Evolutionary conservation across 2,888 invertebrate genomes (phyloP).

Genomic region (Halictus ligatus): DNA sequence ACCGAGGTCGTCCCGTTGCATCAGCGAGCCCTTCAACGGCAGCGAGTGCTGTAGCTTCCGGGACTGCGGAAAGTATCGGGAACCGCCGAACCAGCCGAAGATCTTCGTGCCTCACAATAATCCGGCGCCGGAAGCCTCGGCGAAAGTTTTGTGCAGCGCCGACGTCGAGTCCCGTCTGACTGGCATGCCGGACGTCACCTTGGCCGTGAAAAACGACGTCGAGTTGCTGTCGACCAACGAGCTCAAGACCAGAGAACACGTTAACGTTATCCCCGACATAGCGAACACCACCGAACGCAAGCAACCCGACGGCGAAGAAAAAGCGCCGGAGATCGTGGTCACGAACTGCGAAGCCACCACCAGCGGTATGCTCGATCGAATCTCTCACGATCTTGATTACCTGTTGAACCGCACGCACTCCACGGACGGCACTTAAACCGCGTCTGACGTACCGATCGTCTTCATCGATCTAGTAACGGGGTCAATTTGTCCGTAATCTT

Average conservation of each 20-base stretch:
- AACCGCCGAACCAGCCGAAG: conserved; percentile 45
- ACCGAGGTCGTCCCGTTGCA: conserved; percentile 51
- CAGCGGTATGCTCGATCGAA: conserved; percentile 90
- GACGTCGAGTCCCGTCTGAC: conserved; percentile 79
- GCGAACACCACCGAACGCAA: conserved; percentile 81
- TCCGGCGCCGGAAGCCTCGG: conserved; percentile 67
- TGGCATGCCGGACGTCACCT: conserved; percentile 82
- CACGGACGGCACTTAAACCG: conserved; percentile 71
- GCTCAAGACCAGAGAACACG: conserved; percentile 70
- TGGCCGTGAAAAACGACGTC: conserved; percentile 75
- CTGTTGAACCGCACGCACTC: conserved; percentile 88
- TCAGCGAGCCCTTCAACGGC: conserved; percentile 55
- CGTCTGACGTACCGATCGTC: not conserved
- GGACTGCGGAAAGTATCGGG: conserved; percentile 60
- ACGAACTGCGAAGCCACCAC: conserved; percentile 74
- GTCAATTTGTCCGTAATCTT: conserved; percentile 8
- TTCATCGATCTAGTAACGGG: not conserved
- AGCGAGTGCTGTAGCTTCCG: conserved; percentile 69
- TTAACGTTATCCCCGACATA: conserved; percentile 80
- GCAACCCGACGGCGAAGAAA: conserved; percentile 80
- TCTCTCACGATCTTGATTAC: conserved; percentile 93
- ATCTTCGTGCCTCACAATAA: conserved; percentile 53
- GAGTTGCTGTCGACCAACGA: conserved; percentile 67
- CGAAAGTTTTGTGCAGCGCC: conserved; percentile 79
- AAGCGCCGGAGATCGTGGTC: conserved; percentile 73